Evolutionary conservation across 2,888 invertebrate genomes (phyloP).

Genomic region (Miltochrista miniata): DNA sequence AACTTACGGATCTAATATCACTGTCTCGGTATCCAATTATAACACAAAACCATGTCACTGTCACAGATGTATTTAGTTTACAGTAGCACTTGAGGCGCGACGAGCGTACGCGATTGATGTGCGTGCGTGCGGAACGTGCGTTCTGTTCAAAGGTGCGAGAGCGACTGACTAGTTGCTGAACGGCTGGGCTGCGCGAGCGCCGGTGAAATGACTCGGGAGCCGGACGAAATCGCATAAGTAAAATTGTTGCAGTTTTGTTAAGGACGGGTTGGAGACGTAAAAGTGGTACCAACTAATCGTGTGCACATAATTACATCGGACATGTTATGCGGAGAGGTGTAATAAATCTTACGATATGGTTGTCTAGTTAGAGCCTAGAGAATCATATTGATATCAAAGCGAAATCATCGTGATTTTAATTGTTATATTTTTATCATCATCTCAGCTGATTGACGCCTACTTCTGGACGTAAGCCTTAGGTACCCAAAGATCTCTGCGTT

Average conservation of each 20-base stretch:
- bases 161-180: conserved; percentile 45
- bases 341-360: conserved; percentile 22
- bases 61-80: conserved; percentile 64
- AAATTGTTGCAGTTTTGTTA: conserved; percentile 53
- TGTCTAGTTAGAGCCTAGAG: too few relatives aligned
- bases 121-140: conserved; percentile 41
- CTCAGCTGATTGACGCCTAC: too few relatives aligned
- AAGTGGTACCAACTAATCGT: conserved; percentile 42
- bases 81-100: conserved; percentile 51
- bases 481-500: too few relatives aligned
- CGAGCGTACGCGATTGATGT: conserved; percentile 43
- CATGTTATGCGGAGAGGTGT: conserved; percentile 31
- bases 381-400: too few relatives aligned
- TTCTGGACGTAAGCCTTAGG: too few relatives aligned
- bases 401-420: too few relatives aligned
- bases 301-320: conserved; percentile 35
- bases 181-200: conserved; percentile 42
- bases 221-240: conserved; percentile 54
- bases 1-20: conserved; percentile 69
- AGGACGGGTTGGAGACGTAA: conserved; percentile 46
- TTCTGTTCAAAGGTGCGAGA: conserved; percentile 35
- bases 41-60: conserved; percentile 80
- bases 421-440: too few relatives aligned
- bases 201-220: conserved; percentile 54
- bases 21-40: conserved; percentile 71